Base-by-base conservation (phyloP, 2,113 vertebrate genomes). In the Triplophysa dalaica region DNA sequence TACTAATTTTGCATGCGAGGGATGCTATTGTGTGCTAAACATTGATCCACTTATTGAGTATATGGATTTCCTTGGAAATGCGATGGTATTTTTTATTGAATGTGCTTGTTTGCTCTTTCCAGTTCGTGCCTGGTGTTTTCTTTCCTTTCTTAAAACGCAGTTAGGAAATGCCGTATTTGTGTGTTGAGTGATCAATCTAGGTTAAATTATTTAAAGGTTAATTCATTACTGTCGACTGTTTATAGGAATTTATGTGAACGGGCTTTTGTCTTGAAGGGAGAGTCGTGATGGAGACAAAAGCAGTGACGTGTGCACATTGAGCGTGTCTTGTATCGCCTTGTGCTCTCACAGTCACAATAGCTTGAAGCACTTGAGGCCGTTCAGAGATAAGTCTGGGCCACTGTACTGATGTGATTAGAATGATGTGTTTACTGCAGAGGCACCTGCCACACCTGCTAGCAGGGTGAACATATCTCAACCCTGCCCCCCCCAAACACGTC, bases 361-460 rank as follows among this genome's bases (percentile, higher is more conserved):
- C 33, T 13, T 38, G 29, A 41, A 54, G 38, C 66, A 69, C 13
- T 41, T 65, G 19, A 77, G 13, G 60, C 58, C 54, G 33, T 2
- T 73, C 67, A 68, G 62, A 77, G 81, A 82, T 82, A 78, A 83
- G 60, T 12, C 17, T n/a, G 50, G 19, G 19, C 50, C n/a, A 38
- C 48, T 60, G 58, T 48, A 22, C 63, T 75, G 58, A 75, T 26
- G 73, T 26, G 75, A 56, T 82, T 80, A 70, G 41, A 45, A 9
- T 45, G 56, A 11, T 29, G 65, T 1, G 19, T 24, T 29, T 61
- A 45, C n/a, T 21, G 61, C 29, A 68, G 56, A 73, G n/a, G 12
- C 56, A 45, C 45, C 79, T 70, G 70, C 75, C 81, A 83, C 62
- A 19, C n/a, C 66, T 78, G 64, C 78, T 58, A 52, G 29, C 70